phyloP scores from a whole-genome alignment of 2,888 invertebrate genomes.

The Melolontha melolontha region DNA sequence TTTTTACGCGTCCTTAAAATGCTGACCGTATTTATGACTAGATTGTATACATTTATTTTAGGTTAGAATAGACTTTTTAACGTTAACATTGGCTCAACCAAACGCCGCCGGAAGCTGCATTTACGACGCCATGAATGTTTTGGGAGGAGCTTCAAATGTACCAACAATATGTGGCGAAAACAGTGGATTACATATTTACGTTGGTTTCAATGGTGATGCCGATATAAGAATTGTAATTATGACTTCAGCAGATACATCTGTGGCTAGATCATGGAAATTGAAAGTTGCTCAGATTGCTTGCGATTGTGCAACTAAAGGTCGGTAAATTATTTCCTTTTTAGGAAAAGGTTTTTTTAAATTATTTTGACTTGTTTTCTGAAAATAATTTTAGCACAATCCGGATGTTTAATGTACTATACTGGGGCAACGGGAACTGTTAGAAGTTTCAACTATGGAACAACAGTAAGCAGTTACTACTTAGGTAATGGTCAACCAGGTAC shows the following conservation, averaged over 20 bases:
- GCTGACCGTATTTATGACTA: too few relatives aligned
- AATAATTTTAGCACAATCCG: constrained; percentile 74
- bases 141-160: constrained; percentile 76
- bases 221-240: constrained; percentile 78
- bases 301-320: constrained; percentile 76
- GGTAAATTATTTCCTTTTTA: constrained; percentile 30
- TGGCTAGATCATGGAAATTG: constrained; percentile 81
- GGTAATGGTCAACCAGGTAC: constrained; percentile 68
- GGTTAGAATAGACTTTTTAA: constrained; percentile 82
- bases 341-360: background rate
- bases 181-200: constrained; percentile 82
- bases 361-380: constrained; percentile 4
- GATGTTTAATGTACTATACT: constrained; percentile 82
- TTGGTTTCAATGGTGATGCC: constrained; percentile 77
- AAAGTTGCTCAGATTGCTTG: constrained; percentile 80
- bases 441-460: constrained; percentile 82
- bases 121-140: constrained; percentile 77
- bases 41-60: constrained; percentile 66
- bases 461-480: constrained; percentile 55
- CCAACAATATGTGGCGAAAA: constrained; percentile 87
- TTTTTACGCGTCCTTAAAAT: too few relatives aligned
- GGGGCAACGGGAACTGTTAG: constrained; percentile 72
- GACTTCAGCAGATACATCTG: constrained; percentile 71
- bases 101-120: constrained; percentile 78
- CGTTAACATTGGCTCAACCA: constrained; percentile 79